Base-by-base conservation (phyloP, 2,888 invertebrate species). In the Aspidapion aeneum region DNA sequence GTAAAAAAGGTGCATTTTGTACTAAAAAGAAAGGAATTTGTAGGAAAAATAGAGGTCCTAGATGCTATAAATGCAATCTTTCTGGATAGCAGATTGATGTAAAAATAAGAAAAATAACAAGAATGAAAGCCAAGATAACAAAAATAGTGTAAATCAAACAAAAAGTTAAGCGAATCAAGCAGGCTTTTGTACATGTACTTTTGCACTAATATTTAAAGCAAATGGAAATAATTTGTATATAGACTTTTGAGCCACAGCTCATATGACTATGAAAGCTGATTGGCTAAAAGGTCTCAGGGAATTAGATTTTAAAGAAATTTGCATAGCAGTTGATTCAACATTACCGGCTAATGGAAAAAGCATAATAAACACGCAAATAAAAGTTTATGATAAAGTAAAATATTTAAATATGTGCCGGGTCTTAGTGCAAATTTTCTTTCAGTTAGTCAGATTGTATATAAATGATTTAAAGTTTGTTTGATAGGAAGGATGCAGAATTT, bases 81-180 rank as follows among this genome's bases (percentile, higher is more conserved):
- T n/a, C n/a, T n/a, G n/a, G n/a, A 71, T 59, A 63, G 65, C n/a
- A 74, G 74, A 1, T 72, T 75, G 71, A 72, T 74, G 16, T 70
- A 72, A 66, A 69, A 63, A 3, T 50, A 22, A 9, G 2, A 18
- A 52, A n/a, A 57, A 55, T 18, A 20, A 16, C n/a, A n/a, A n/a
- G n/a, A n/a, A n/a, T n/a, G n/a, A n/a, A n/a, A 49, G 49, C 12
- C 49, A 49, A 12, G 16, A 49, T 49, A 12, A n/a, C n/a, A n/a
- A n/a, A n/a, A n/a, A n/a, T n/a, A n/a, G n/a, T n/a, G n/a, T n/a
- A n/a, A n/a, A n/a, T n/a, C n/a, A n/a, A n/a, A n/a, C n/a, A n/a
- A n/a, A n/a, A n/a, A n/a, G n/a, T n/a, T n/a, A 66, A 61, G 70
- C 64, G 1, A 70, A 70, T 62, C 69, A 64, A 66, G 66, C 64